Base-by-base conservation (phyloP, 1,140 invertebrate genomes). In the Globodera ellingtonae region DNA sequence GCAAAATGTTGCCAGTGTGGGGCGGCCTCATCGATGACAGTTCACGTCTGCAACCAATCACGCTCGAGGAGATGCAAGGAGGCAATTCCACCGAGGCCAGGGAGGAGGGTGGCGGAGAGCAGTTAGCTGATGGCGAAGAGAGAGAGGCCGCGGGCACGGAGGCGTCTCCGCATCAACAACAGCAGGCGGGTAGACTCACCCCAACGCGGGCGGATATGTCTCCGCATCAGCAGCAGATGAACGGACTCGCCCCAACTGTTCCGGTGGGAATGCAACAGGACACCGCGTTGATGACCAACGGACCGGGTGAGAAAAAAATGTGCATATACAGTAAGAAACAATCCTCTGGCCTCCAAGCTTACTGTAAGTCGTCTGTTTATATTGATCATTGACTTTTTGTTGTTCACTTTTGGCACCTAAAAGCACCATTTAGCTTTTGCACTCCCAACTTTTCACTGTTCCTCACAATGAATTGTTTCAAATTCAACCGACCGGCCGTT, bases 111-210 rank as follows among this genome's bases (percentile, higher is more conserved):
- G 67, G 67, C 67, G 67, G 9, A 1, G 18, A 70, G 24, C 4
- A 24, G 67, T 10, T 9, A 6, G 59, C 13, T 1, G 59, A 65
- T 21, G 21, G 59, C 13, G 59, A 65, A 21, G 67, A 35, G 13
- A 18, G 56, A 6, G 24, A 24, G 6, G 67, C 24, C 9, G 24
- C 67, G 67, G 67, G 67, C 8, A 21, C 24, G 46, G 67, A 47
- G 46, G 24, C 24, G 67, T 21, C 66, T 15, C 66, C 66, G 35
- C 75, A 77, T 78, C 75, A 77, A 77, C 74, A 77, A 77, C 75
- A 47, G 65, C 46, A 67, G 35, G 74, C 71, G 44, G 13, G 13
- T 21, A 72, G 71, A 13, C 13, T 21, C 2, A 3, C 74, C 2
- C 15, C 74, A 75, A 75, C 74, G 50, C 15, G 15, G 24, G 50